Conservation (phyloP, 2,888 invertebrate genomes). For the Ditylenchus weischeri region DNA sequence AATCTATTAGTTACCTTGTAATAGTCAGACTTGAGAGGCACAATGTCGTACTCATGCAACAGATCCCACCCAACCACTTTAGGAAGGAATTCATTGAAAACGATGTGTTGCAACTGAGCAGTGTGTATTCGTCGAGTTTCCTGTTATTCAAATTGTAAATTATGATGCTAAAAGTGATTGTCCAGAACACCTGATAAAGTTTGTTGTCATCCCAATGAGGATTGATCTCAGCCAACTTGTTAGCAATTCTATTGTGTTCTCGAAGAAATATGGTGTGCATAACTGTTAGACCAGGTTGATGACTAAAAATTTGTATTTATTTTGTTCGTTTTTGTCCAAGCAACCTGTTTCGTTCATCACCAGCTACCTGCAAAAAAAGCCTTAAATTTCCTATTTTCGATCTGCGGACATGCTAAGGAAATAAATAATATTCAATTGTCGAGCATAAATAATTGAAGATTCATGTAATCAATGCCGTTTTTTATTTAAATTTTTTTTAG, state of each 20-base stretch:
- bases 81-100: constrained; percentile 68
- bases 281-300: constrained; percentile 56
- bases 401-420: too few relatives aligned
- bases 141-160: constrained; percentile 32
- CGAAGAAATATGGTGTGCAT: constrained; percentile 58
- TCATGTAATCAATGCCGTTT: too few relatives aligned
- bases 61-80: constrained; percentile 73
- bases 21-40: constrained; percentile 67
- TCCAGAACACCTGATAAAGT: constrained; percentile 50
- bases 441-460: too few relatives aligned
- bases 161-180: neutral
- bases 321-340: neutral
- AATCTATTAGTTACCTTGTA: constrained; percentile 35
- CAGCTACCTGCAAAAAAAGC: constrained; percentile 36
- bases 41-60: constrained; percentile 78
- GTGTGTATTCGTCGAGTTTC: constrained; percentile 61
- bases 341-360: constrained; percentile 47
- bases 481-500: too few relatives aligned
- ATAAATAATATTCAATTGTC: too few relatives aligned
- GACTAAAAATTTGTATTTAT: constrained; percentile 26
- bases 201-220: constrained; percentile 60
- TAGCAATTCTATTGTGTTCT: constrained; percentile 57
- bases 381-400: too few relatives aligned
- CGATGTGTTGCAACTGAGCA: constrained; percentile 65
- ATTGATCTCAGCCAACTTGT: constrained; percentile 48